phyloP scores from a whole-genome alignment of 2,888 invertebrate species.

The Orchesellides sinensis region DNA sequence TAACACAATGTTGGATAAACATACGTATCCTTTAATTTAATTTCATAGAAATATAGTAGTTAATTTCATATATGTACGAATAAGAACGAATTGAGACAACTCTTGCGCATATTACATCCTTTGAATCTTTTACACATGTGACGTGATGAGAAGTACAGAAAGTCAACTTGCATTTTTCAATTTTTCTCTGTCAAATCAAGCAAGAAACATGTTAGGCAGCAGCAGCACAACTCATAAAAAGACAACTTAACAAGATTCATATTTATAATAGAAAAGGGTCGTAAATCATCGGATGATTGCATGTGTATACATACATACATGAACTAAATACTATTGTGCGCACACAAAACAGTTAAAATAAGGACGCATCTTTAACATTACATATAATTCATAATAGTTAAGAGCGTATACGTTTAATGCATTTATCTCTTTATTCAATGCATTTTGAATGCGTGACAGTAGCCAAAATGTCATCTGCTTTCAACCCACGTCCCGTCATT shows the following conservation, averaged over 20 bases:
- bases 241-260: slow-evolving; percentile 69
- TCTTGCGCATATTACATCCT: too few species aligned
- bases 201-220: slow-evolving; percentile 67
- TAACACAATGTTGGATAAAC: too few species aligned
- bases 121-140: too few species aligned
- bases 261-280: slow-evolving; percentile 66
- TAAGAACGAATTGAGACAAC: too few species aligned
- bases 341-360: slow-evolving; percentile 13
- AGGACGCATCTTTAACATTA: background rate
- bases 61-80: too few species aligned
- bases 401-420: slow-evolving; percentile 20
- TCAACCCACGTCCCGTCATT: slow-evolving; percentile 68
- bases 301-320: slow-evolving; percentile 48
- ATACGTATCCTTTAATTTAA: too few species aligned
- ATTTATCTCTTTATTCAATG: slow-evolving; percentile 63
- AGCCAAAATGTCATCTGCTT: slow-evolving; percentile 68
- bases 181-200: slow-evolving; percentile 69
- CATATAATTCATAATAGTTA: background rate
- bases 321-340: background rate
- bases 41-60: too few species aligned
- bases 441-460: slow-evolving; percentile 66
- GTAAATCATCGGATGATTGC: slow-evolving; percentile 69
- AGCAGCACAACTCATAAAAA: slow-evolving; percentile 60
- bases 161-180: slow-evolving; percentile 68
- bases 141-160: slow-evolving; percentile 62